These are phyloP conservation scores for Heliconius hewitsoni DNA, from an alignment of 1,140 invertebrate genomes.

Conservation along the genomic window DNA sequence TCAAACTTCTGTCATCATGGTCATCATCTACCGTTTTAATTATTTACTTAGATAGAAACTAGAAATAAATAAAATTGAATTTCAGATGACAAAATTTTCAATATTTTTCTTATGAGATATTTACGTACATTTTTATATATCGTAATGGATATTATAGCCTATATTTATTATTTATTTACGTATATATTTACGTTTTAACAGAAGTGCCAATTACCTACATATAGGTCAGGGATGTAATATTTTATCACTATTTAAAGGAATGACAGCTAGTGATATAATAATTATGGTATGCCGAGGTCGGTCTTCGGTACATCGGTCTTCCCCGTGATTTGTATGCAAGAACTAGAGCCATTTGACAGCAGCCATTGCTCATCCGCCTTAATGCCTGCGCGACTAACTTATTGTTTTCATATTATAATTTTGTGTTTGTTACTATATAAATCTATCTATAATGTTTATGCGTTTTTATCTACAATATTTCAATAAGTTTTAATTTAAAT, in stretches of 20 bases:
- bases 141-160: too few relatives aligned
- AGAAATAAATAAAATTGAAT: too few relatives aligned
- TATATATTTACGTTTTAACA: not conserved
- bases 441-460: not conserved
- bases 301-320: constrained; percentile 34
- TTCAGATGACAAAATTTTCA: too few relatives aligned
- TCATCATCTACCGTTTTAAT: too few relatives aligned
- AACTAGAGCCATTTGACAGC: constrained; percentile 17
- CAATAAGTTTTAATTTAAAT: too few relatives aligned
- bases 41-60: too few relatives aligned
- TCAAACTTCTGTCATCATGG: too few relatives aligned
- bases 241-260: constrained; percentile 38
- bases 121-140: too few relatives aligned
- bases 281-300: constrained; percentile 55
- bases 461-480: too few relatives aligned
- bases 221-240: not conserved
- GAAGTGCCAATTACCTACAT: not conserved
- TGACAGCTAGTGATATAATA: constrained; percentile 55
- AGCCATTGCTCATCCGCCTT: constrained; percentile 4
- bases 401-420: not conserved
- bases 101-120: too few relatives aligned
- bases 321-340: constrained; percentile 49
- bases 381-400: not conserved
- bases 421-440: not conserved
- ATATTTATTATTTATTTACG: too few relatives aligned